phyloP scores from a whole-genome alignment of 2,113 vertebrate genomes.

The Phylloscopus trochilus region DNA sequence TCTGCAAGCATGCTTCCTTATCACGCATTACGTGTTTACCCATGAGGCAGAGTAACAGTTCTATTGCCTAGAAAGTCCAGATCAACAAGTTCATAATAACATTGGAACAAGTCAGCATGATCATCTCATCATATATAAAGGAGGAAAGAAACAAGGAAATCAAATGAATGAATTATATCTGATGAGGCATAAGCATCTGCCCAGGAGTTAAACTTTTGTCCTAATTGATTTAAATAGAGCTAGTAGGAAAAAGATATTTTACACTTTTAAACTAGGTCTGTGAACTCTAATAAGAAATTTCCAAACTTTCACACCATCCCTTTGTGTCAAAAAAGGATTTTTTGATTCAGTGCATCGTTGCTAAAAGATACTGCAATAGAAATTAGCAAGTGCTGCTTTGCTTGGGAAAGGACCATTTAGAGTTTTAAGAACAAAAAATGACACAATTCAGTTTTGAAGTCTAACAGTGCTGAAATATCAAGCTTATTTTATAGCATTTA shows the following conservation, averaged over 20 bases:
- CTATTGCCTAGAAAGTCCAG: not conserved
- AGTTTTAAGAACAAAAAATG: not conserved
- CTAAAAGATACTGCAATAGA: not conserved
- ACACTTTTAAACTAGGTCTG: not conserved
- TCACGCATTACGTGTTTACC: not conserved
- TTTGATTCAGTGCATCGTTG: not conserved
- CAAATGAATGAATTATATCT: not conserved
- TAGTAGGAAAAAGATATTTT: not conserved
- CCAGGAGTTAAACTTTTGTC: not conserved
- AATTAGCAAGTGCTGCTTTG: not conserved
- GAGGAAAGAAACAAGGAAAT: not conserved
- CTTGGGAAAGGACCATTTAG: not conserved
- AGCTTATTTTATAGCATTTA: not conserved
- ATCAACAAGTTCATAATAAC: not conserved
- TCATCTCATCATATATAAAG: not conserved
- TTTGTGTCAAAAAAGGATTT: not conserved
- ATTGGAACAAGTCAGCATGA: not conserved
- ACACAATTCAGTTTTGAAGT: not conserved
- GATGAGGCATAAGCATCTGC: not conserved
- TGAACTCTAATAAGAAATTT: not conserved
- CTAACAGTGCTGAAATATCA: not conserved
- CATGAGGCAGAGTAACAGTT: not conserved
- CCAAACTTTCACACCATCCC: not conserved
- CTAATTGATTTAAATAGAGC: not conserved
- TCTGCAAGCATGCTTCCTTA: constrained; percentile 19